Conservation (phyloP, 2,888 invertebrate species). For the Dicyrtomina minuta region DNA sequence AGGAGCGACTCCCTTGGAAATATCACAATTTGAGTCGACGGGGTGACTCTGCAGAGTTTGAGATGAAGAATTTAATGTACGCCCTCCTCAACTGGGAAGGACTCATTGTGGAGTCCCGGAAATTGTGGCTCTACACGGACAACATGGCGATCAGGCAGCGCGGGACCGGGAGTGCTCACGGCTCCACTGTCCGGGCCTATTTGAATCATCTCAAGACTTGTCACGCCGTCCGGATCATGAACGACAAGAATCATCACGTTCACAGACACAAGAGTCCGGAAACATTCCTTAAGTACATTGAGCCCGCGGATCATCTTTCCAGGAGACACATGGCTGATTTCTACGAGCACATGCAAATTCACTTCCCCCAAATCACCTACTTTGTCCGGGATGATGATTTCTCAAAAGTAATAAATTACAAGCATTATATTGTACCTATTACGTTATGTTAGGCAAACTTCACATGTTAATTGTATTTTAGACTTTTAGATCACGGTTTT, state of each 20-base stretch:
- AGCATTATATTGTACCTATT: too few relatives aligned
- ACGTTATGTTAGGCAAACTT: too few relatives aligned
- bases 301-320: not conserved
- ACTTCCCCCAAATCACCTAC: not conserved
- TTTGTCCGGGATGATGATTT: not conserved
- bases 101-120: not conserved
- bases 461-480: too few relatives aligned
- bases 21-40: slow-evolving; percentile 1
- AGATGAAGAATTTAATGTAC: slow-evolving; percentile 18
- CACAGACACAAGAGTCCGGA: not conserved
- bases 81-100: slow-evolving; percentile 15
- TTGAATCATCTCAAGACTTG: not conserved
- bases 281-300: slow-evolving; percentile 1
- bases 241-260: slow-evolving; percentile 6
- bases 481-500: too few relatives aligned
- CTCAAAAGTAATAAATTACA: not conserved
- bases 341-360: not conserved
- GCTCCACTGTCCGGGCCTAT: not conserved
- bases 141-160: slow-evolving; percentile 1
- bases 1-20: not conserved
- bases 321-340: not conserved
- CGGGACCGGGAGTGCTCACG: not conserved
- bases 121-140: slow-evolving; percentile 4
- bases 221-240: not conserved
- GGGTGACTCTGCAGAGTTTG: slow-evolving; percentile 10